A percentile compares a stretch with the other conserved stretches of the same genome.
These are phyloP conservation scores for Sturmia bella DNA, from an alignment of 2,888 invertebrate genomes.

Conservation along the genomic window DNA sequence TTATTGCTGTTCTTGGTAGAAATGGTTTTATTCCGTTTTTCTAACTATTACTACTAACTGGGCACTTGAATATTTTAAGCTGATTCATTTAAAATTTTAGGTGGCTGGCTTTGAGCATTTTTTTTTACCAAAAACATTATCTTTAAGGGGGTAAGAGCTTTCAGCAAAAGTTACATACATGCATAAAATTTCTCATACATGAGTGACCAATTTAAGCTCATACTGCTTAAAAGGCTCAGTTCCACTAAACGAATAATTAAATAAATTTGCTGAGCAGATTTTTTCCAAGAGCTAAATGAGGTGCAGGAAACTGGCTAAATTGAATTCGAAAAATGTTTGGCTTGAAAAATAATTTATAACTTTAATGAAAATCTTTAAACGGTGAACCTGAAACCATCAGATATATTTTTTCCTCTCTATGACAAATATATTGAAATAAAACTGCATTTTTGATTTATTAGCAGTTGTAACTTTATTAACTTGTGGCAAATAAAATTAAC, in stretches of 20 bases:
- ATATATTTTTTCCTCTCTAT: too few species aligned
- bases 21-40: slow-evolving; percentile 5
- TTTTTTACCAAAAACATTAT: not conserved
- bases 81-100: slow-evolving; percentile 13
- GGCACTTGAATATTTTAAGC: not conserved
- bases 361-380: too few species aligned
- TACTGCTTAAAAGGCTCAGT: not conserved
- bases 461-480: not conserved
- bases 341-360: too few species aligned
- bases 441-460: too few species aligned
- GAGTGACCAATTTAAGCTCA: slow-evolving; percentile 6
- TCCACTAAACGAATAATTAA: not conserved
- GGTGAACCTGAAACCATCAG: too few species aligned
- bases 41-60: not conserved
- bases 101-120: not conserved
- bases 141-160: not conserved
- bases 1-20: not conserved
- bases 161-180: slow-evolving; percentile 7
- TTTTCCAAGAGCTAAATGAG: too few species aligned
- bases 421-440: too few species aligned
- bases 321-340: too few species aligned
- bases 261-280: too few species aligned
- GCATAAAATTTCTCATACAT: slow-evolving; percentile 9
- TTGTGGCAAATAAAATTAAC: not conserved
- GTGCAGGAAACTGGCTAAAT: too few species aligned